Base-by-base conservation (phyloP, 2,888 invertebrate species). In the Xestia c-nigrum region DNA sequence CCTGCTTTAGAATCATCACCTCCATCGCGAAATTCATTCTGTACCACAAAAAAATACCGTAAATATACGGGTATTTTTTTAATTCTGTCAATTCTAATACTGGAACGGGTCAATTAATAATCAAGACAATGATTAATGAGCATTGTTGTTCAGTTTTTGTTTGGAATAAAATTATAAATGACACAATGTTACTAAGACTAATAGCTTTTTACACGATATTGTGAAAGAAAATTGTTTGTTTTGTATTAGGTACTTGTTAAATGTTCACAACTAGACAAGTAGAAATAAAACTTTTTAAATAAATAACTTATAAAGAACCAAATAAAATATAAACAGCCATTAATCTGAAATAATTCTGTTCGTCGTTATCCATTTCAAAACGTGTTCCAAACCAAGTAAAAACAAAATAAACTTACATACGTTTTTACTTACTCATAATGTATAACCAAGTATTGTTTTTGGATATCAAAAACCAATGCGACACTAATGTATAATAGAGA, bases 111-210 rank as follows among this genome's bases (percentile, higher is more conserved):
- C 82, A 81, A 84, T 85, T 82, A 73, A 78, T 85, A 73, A 82
- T 57, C 21, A 59, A 57, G 83, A 75, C 86, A 78, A 71, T 78
- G 78, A 84, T 65, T 78, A 82, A 85, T 85, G 81, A 50, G 59
- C 47, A 59, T 67, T 72, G 66, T 81, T 81, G 66, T 66, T 72
- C 85, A 85, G 61, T 80, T 81, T 81, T 72, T 75, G 74, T 83
- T 72, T 67, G 65, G 50, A 72, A 85, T 74, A 57, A 61, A 43
- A 57, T 81, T 67, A 78, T 67, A 71, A 85, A 81, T 76, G 81
- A 85, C 76, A 67, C 81, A 72, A 47, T 75, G 61, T 85, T 70
- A 61, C 70, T 21, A 24, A 52, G 67, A 63, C 70, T 72, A 80
- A 66, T 69, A 70, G 16, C 14, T 55, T 69, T 59, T 66, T 61